Percentiles rank a stretch among this genome's conserved stretches.
Evolutionary conservation across 1,140 invertebrate species (phyloP).

Genomic region (Drosophila nigrodunni): DNA sequence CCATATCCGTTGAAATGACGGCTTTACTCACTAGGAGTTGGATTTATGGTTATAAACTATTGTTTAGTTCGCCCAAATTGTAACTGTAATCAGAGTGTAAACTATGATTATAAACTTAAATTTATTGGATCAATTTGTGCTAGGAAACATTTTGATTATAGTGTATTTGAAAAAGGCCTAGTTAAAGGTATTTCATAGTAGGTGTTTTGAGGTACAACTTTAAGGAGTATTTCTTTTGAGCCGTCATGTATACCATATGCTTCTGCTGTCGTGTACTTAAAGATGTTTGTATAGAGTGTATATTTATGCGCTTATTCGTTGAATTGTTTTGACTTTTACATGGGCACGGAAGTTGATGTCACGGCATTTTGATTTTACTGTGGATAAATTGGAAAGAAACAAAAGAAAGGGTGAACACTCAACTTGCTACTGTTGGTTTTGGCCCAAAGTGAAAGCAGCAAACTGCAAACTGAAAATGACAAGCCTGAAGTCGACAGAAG

Average conservation of each 20-base stretch:
- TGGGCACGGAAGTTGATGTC: constrained; percentile 58
- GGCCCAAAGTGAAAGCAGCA: background rate
- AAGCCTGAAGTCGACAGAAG: constrained; percentile 5
- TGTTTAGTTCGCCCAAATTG: background rate
- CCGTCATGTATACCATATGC: no score
- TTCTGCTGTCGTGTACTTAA: background rate
- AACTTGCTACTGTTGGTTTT: background rate
- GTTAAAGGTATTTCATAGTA: no score
- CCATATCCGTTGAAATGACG: background rate
- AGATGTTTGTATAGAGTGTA: background rate
- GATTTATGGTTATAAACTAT: constrained; percentile 6
- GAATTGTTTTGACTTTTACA: constrained; percentile 22
- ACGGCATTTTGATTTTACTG: constrained; percentile 62
- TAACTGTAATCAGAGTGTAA: no score
- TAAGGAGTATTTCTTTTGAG: background rate
- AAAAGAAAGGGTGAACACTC: constrained; percentile 1
- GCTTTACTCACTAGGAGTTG: background rate
- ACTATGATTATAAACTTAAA: no score
- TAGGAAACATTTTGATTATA: no score
- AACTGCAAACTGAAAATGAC: constrained; percentile 3
- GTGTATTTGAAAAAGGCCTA: no score
- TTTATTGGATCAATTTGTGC: no score
- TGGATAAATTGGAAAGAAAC: constrained; percentile 55
- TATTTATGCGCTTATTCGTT: background rate
- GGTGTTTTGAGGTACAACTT: no score